A percentile compares a stretch with the other conserved stretches of the same genome.
Conservation (phyloP, 37 sponge, comb jelly and placozoan species). For the Axinella damicornis region DNA sequence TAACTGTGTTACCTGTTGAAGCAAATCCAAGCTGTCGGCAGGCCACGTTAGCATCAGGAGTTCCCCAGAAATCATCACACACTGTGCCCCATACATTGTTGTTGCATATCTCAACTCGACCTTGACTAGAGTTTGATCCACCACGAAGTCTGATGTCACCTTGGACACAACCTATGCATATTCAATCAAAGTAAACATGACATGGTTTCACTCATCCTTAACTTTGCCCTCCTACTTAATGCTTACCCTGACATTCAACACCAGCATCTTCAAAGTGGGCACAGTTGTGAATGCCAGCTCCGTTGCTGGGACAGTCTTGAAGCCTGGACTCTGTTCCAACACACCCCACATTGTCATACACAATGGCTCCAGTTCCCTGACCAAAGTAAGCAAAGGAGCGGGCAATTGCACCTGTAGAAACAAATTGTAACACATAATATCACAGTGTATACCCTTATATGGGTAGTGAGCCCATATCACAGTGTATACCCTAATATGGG, state of each 20-base stretch:
- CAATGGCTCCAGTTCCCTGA: constrained; percentile 25
- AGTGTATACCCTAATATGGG: no score
- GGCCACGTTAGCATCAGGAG: constrained; percentile 40
- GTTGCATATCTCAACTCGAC: constrained; percentile 51
- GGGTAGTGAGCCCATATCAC: no score
- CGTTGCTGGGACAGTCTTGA: constrained; percentile 5
- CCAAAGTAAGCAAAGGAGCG: constrained; percentile 7
- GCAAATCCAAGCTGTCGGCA: constrained; percentile 55
- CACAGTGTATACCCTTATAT: no score
- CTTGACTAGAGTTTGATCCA: constrained; percentile 9
- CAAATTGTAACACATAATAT: no score
- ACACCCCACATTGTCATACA: constrained; percentile 36
- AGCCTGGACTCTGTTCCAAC: constrained; percentile 12
- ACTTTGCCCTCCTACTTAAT: background rate
- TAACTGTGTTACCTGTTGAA: constrained; percentile 10
- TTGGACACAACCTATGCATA: constrained; percentile 3
- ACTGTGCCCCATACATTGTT: constrained; percentile 56
- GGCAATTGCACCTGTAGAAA: background rate
- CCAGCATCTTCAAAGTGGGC: constrained; percentile 31
- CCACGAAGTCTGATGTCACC: constrained; percentile 40
- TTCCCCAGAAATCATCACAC: constrained; percentile 59
- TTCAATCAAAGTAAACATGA: background rate
- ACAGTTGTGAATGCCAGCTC: constrained; percentile 26
- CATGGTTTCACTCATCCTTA: no score
- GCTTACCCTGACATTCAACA: constrained; percentile 13